Percentiles rank a stretch among this genome's conserved stretches.
Evolutionary conservation across 2,797 vertebrate genomes (phyloP).

Genomic region (Tachyglossus aculeatus): DNA sequence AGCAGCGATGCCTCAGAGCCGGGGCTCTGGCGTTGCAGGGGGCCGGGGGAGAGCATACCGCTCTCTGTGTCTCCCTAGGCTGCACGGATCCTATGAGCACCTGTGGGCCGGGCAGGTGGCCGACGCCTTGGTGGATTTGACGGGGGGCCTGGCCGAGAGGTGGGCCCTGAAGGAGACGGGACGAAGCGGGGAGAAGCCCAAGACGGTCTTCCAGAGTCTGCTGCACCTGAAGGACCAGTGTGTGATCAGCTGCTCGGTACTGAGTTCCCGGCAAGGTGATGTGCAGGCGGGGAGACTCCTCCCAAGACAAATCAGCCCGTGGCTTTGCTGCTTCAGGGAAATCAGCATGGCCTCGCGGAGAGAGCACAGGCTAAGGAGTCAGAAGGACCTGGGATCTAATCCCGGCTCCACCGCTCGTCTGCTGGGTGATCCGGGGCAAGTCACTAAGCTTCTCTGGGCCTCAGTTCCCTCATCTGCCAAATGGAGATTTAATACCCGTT

Average conservation of each 20-base stretch:
- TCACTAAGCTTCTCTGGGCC: too few relatives aligned
- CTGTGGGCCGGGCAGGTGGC: constrained; percentile 96
- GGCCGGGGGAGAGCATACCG: too few relatives aligned
- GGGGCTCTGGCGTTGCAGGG: too few relatives aligned
- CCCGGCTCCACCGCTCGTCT: too few relatives aligned
- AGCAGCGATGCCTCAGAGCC: neutral
- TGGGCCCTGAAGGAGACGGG: constrained; percentile 80
- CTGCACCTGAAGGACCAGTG: constrained; percentile 82
- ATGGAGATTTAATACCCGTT: too few relatives aligned
- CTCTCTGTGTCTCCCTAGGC: constrained; percentile 65
- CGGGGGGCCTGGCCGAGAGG: constrained; percentile 87
- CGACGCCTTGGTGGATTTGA: constrained; percentile 92
- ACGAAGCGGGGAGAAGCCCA: constrained; percentile 37
- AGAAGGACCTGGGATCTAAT: too few relatives aligned
- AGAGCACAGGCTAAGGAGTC: too few relatives aligned
- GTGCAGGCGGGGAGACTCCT: neutral
- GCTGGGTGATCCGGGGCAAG: too few relatives aligned
- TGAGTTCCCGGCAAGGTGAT: constrained; percentile 80
- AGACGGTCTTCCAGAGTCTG: constrained; percentile 78
- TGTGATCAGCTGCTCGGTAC: constrained; percentile 88
- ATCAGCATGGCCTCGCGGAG: too few relatives aligned
- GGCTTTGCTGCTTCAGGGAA: neutral
- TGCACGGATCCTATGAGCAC: constrained; percentile 89
- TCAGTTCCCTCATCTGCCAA: too few relatives aligned
- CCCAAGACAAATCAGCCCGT: neutral